Evolutionary conservation across 2,797 vertebrate species (phyloP), one percentile per base, ranked within the genome.

Genomic region (Notolepis coatsorum): DNA sequence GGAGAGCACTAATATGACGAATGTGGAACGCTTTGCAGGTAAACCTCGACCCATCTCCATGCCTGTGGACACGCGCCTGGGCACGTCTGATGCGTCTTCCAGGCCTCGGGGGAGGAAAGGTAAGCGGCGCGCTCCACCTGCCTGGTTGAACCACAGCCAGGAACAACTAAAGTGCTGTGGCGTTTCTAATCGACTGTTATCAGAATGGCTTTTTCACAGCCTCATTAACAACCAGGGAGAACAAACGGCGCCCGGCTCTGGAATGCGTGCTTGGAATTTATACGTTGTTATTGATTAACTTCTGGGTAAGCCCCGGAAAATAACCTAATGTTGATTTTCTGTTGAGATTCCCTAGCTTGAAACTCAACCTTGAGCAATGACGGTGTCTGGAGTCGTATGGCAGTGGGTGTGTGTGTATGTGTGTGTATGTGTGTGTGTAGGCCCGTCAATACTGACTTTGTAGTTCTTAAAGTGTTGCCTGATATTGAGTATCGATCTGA

Each of bases 41-140:
- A 97, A 95, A 82, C 94, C 96, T 38, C 94, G 97, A 23, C 97
- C 97, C 1, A 73, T 98, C 71, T 99, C 97, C 70, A 96, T 99
- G 97, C 97, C 97, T 2, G 95, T 92, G 3, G 95, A 96, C 47
- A 91, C 91, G 24, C 93, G 94, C 77, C 90, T 95, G 65, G 92
- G 80, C 18, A 88, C 82, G 25, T 91, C 89, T 4, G 93, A 96
- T 42, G 71, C 88, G n/a, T 92, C 92, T 27, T n/a, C n/a, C n/a
- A n/a, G n/a, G n/a, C n/a, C n/a, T n/a, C n/a, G n/a, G n/a, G 94
- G 93, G 25, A 93, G 89, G 79, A 97, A 94, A 96, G 95, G 97
- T 93, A 84, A 63, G 41, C 4, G 0, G n/a, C n/a, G n/a, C n/a
- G n/a, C n/a, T 10, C 13, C 66, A 33, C 61, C 66, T 41, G 28